Evolutionary conservation across 1,140 invertebrate genomes (phyloP), one percentile per base, ranked within the genome.

Genomic region (Palaemon carinicauda): DNA sequence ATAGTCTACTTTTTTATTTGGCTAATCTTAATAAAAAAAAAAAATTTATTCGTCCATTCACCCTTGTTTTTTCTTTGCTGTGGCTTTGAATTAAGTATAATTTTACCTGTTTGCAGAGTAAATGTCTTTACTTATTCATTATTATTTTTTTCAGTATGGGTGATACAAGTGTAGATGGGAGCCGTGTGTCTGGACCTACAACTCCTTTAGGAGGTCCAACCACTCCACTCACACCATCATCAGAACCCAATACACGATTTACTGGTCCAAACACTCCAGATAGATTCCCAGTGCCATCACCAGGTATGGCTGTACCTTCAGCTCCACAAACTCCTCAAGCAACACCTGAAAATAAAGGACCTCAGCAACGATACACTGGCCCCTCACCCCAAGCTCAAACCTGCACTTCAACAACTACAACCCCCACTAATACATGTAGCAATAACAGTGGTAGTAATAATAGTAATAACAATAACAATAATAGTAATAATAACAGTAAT

Each of bases 161-260:
- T 21, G 87, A 88, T 33, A 79, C 73, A 19, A 82, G 60, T 53
- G 80, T 82, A 19, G 79, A 83, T 71, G 80, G 80, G 29, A 88
- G 87, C 60, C 56, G 87, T 51, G 24, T 88, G 41, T 88, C 87
- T 56, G 81, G 82, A 5, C 89, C 89, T 10, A 54, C 52, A 5
- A 89, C 89, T 24, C 88, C 89, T 51, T 50, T 88, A 17, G 89
- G 89, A n/a, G 89, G 89, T 27, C 89, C 89, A 21, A 87, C 85
- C 31, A 89, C 89, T 7, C 89, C 89, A 29, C 88, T 84, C 41
- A 85, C 87, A 0, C 80, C 82, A 24, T 80, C 84, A 51, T 83
- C 80, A 12, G 87, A 88, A 24, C 83, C 89, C 33, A 24, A 69
- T 24, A 69, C 89, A 24, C 54, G 87, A 52, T 89, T 87, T 56